Percentiles rank a stretch among this genome's conserved stretches.
These are phyloP conservation scores for Ispidina picta DNA, from an alignment of 2,797 vertebrate genomes.

Conservation along the genomic window DNA sequence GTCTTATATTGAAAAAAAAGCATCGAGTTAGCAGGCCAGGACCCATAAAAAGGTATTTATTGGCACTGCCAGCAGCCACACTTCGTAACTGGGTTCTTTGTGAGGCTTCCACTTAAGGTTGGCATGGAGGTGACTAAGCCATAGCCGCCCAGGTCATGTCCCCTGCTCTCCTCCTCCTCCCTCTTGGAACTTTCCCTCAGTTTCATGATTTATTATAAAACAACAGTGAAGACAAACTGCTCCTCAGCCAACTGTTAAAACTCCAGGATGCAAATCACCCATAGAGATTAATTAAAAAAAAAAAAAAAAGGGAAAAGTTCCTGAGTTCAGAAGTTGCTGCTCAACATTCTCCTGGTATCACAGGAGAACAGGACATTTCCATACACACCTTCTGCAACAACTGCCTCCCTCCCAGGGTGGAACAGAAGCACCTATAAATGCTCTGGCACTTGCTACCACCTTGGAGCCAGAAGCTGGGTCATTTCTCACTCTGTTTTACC, in stretches of 20 bases:
- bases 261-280: background rate
- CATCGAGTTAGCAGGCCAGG: background rate
- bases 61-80: background rate
- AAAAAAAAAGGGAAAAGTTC: background rate
- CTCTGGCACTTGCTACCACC: background rate
- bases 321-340: background rate
- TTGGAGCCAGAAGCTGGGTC: background rate
- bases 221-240: background rate
- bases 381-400: background rate
- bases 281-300: background rate
- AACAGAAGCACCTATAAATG: background rate
- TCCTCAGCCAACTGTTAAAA: background rate
- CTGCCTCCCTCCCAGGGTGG: background rate
- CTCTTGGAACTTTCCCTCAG: background rate
- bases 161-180: constrained; percentile 20
- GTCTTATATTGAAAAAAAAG: background rate
- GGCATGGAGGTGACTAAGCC: background rate
- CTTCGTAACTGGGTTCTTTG: background rate
- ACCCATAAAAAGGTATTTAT: background rate
- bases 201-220: background rate
- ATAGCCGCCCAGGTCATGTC: background rate
- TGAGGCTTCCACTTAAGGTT: background rate
- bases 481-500: background rate
- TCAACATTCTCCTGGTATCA: background rate
- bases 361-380: background rate